Percentiles rank a stretch among this genome's conserved stretches.
Evolutionary conservation across 2,113 vertebrate genomes (phyloP).

Genomic region (Ornithorhynchus anatinus): DNA sequence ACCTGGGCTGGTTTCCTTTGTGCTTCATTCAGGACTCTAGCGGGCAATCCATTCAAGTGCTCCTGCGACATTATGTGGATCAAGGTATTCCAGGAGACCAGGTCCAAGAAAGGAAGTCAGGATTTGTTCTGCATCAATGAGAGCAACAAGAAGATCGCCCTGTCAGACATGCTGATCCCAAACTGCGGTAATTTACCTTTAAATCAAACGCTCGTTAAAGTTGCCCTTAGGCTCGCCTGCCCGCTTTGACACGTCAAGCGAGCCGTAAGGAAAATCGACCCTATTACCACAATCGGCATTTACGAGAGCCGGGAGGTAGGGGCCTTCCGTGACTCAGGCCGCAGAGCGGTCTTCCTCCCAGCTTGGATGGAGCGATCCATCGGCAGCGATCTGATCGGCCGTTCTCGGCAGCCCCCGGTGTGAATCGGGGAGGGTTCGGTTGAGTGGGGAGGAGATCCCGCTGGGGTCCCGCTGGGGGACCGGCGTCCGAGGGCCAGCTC

Average conservation of each 20-base stretch:
- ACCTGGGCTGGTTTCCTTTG: constrained; percentile 1
- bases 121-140: constrained; percentile 89
- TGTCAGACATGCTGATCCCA: constrained; percentile 81
- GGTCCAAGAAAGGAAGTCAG: constrained; percentile 75
- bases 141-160: constrained; percentile 78
- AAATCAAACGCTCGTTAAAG: constrained; percentile 24
- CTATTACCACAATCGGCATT: background rate
- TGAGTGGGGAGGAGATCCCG: no score
- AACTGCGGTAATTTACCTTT: constrained; percentile 86
- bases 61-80: constrained; percentile 98
- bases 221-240: constrained; percentile 21
- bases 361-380: background rate
- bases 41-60: constrained; percentile 91
- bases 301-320: background rate
- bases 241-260: constrained; percentile 2
- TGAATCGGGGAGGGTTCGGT: no score
- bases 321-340: background rate
- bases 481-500: no score
- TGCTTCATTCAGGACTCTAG: constrained; percentile 75
- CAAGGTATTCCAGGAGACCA: constrained; percentile 88
- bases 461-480: no score
- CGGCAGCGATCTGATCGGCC: background rate
- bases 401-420: constrained; percentile 24
- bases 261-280: background rate
- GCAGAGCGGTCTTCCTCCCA: no score